phyloP scores from a whole-genome alignment of 2,797 vertebrate species.

The Ciconia nigra region DNA sequence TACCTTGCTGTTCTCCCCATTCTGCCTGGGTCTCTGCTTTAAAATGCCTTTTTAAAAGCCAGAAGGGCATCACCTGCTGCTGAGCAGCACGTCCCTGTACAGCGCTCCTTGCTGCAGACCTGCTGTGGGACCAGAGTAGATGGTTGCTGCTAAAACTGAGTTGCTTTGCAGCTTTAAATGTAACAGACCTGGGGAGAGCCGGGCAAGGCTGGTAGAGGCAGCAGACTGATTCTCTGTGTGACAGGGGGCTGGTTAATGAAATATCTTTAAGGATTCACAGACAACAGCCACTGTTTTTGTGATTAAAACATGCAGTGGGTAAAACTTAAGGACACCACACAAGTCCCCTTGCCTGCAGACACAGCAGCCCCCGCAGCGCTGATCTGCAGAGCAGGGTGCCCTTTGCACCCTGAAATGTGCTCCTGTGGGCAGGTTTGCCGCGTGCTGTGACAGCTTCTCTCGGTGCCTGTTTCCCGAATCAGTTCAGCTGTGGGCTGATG shows the following conservation, averaged over 20 bases:
- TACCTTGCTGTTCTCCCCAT: background rate
- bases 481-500: background rate
- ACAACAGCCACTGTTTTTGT: background rate
- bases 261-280: background rate
- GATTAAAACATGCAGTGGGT: background rate
- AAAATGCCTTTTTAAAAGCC: background rate
- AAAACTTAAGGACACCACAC: background rate
- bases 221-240: background rate
- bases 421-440: background rate
- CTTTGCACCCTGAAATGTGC: background rate
- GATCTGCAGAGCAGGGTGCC: background rate
- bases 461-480: accelerated
- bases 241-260: background rate
- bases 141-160: background rate
- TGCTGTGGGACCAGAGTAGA: background rate
- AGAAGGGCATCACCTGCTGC: background rate
- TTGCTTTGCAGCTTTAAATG: background rate
- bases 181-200: background rate
- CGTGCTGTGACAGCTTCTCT: background rate
- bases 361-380: background rate
- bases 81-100: background rate
- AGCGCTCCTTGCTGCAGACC: background rate
- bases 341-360: background rate
- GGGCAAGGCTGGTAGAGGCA: background rate
- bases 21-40: background rate